Percentiles rank a stretch among this genome's conserved stretches.
phyloP scores from a whole-genome alignment of 2,113 vertebrate genomes.

The Panurus biarmicus region DNA sequence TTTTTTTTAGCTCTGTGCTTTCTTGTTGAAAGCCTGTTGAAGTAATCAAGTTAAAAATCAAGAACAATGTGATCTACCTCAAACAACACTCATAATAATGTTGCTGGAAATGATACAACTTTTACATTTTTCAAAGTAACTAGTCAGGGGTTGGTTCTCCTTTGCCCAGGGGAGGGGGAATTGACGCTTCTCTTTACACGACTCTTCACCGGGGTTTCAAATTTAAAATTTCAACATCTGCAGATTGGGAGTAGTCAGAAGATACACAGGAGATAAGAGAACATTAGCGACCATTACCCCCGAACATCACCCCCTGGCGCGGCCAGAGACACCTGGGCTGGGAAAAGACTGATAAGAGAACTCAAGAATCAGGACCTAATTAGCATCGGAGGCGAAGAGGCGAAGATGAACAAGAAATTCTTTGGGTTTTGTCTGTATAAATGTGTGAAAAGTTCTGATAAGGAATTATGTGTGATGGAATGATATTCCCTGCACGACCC shows the following conservation, averaged over 20 bases:
- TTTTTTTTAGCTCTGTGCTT: background rate
- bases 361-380: background rate
- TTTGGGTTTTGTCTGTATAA: background rate
- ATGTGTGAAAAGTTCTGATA: background rate
- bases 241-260: background rate
- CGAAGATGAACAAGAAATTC: background rate
- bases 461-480: background rate
- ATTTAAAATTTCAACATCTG: background rate
- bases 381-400: background rate
- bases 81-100: background rate
- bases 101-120: background rate
- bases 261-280: background rate
- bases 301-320: rapidly evolving
- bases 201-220: background rate
- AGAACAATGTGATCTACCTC: background rate
- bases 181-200: background rate
- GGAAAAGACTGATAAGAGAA: background rate
- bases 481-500: background rate
- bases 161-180: background rate
- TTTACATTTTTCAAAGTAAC: background rate
- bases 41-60: background rate
- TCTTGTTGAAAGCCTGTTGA: background rate
- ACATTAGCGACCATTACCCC: background rate
- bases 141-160: background rate
- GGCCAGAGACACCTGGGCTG: background rate